Evolutionary conservation across 2,888 invertebrate genomes (phyloP).

Genomic region (Erannis defoliaria): DNA sequence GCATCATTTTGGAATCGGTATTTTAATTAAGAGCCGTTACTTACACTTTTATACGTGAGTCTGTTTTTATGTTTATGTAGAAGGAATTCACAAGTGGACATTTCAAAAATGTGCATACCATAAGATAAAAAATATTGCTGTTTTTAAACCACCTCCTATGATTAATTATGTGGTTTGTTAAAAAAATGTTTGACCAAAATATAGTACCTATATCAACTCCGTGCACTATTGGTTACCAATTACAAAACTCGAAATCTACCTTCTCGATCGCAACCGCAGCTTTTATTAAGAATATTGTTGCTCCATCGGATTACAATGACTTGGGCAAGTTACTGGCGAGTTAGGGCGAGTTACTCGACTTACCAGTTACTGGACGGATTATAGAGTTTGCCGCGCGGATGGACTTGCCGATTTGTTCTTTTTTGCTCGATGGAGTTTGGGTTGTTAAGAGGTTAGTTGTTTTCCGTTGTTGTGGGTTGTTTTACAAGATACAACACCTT

Average conservation of each 20-base stretch:
- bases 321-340: conserved; percentile 29
- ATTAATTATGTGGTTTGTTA: too few relatives aligned
- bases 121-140: too few relatives aligned
- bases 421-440: conserved; percentile 14
- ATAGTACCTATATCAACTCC: too few relatives aligned
- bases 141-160: too few relatives aligned
- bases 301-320: conserved; percentile 37
- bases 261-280: conserved; percentile 10
- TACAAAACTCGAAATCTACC: conserved; percentile 23
- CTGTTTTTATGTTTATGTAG: too few relatives aligned
- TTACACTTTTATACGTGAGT: too few relatives aligned
- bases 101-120: too few relatives aligned
- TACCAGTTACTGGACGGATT: conserved; percentile 31
- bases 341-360: conserved; percentile 30
- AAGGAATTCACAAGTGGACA: too few relatives aligned
- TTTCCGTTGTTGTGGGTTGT: neutral
- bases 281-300: conserved; percentile 39
- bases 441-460: conserved; percentile 22
- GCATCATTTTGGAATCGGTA: too few relatives aligned
- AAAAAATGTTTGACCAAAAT: too few relatives aligned
- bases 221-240: neutral
- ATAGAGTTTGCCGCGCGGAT: conserved; percentile 31
- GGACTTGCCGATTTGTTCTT: conserved; percentile 26
- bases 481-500: neutral
- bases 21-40: too few relatives aligned